Conservation (phyloP, 2,888 invertebrate genomes). For the Phalera bucephala region DNA sequence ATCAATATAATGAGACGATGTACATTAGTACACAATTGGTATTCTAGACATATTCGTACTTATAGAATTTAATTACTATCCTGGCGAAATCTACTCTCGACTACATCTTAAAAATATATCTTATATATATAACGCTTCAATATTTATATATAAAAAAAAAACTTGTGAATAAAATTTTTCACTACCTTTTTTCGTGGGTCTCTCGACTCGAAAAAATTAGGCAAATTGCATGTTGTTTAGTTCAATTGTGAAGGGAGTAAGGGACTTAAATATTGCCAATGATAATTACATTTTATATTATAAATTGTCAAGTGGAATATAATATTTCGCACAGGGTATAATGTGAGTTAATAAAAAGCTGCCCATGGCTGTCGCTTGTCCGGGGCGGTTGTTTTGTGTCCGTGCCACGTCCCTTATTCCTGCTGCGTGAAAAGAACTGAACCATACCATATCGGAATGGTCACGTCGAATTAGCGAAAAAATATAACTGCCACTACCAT, state of each 20-base stretch:
- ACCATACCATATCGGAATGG: slow-evolving; percentile 59
- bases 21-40: slow-evolving; percentile 79
- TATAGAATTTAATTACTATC: slow-evolving; percentile 74
- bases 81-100: slow-evolving; percentile 58
- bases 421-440: slow-evolving; percentile 72
- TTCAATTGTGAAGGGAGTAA: slow-evolving; percentile 70
- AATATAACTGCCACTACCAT: slow-evolving; percentile 70
- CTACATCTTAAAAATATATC: slow-evolving; percentile 41
- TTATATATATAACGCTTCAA: slow-evolving; percentile 53
- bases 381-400: slow-evolving; percentile 47
- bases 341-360: slow-evolving; percentile 65
- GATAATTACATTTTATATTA: slow-evolving; percentile 65
- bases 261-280: slow-evolving; percentile 73
- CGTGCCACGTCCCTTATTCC: slow-evolving; percentile 78
- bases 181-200: slow-evolving; percentile 41
- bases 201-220: slow-evolving; percentile 49
- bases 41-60: slow-evolving; percentile 77
- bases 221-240: slow-evolving; percentile 61
- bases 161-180: slow-evolving; percentile 53
- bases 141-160: slow-evolving; percentile 32
- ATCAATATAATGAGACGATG: slow-evolving; percentile 79
- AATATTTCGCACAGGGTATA: slow-evolving; percentile 78
- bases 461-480: slow-evolving; percentile 59
- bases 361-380: slow-evolving; percentile 41
- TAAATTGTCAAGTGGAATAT: slow-evolving; percentile 69